Evolutionary conservation across 2,113 vertebrate genomes (phyloP).

Genomic region (Thermophis baileyi): DNA sequence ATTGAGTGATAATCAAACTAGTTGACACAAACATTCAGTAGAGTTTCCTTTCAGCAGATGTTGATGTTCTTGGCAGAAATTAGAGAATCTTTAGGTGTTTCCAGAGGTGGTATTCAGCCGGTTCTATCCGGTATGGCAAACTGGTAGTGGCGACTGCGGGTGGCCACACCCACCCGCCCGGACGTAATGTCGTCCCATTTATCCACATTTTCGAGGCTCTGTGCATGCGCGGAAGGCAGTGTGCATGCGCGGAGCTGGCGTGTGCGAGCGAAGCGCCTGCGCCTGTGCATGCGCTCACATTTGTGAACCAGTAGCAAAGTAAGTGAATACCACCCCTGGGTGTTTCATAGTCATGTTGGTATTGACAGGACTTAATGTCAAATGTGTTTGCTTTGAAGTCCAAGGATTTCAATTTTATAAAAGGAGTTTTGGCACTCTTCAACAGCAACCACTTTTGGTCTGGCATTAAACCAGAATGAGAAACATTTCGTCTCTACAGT

Average conservation of each 20-base stretch:
- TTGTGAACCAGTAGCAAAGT: too few species aligned
- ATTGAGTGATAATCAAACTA: not conserved
- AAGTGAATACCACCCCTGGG: too few species aligned
- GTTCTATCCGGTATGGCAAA: too few species aligned
- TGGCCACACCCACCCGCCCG: too few species aligned
- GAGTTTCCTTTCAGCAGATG: not conserved
- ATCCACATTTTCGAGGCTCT: too few species aligned
- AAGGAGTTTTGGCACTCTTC: not conserved
- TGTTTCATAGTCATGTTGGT: not conserved
- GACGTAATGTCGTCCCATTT: too few species aligned
- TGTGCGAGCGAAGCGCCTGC: too few species aligned
- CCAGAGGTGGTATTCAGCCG: too few species aligned
- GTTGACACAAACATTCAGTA: not conserved
- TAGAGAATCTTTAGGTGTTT: not conserved
- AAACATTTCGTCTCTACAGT: not conserved
- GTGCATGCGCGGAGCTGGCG: too few species aligned
- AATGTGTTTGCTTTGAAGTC: not conserved
- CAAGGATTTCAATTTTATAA: not conserved
- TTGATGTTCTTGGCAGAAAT: not conserved
- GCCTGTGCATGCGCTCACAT: too few species aligned
- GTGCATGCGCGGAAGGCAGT: too few species aligned
- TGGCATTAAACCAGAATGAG: not conserved
- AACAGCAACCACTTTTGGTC: not conserved
- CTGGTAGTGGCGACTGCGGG: too few species aligned
- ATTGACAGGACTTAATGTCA: not conserved